Evolutionary conservation across 2,888 invertebrate species (phyloP).

Genomic region (Phyllotreta striolata): DNA sequence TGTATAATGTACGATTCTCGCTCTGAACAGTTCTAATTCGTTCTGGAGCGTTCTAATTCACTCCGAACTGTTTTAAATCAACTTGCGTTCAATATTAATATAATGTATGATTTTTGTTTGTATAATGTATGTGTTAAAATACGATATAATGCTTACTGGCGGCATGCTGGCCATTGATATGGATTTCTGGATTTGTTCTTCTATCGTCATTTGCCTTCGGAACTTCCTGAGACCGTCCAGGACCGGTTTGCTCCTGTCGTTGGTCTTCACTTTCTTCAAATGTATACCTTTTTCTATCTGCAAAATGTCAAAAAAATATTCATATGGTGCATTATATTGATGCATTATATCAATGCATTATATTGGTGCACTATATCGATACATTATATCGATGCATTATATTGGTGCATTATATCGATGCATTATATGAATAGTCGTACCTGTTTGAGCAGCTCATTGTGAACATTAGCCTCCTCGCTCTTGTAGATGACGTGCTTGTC

Average conservation of each 20-base stretch:
- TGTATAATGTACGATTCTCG: too few species aligned
- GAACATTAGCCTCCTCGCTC: constrained; percentile 82
- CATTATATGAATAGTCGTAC: too few species aligned
- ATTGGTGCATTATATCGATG: not conserved
- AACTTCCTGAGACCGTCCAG: constrained; percentile 86
- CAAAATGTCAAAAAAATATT: constrained; percentile 6
- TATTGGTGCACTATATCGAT: not conserved
- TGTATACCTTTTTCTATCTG: constrained; percentile 80
- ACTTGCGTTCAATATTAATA: too few species aligned
- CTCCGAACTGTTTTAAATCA: too few species aligned
- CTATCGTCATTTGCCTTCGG: constrained; percentile 87
- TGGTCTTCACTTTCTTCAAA: constrained; percentile 79
- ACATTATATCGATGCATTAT: not conserved
- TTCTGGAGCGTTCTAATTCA: too few species aligned
- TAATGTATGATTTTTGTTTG: too few species aligned
- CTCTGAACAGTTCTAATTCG: too few species aligned
- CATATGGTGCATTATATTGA: too few species aligned
- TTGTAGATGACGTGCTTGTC: constrained; percentile 82
- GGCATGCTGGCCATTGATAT: constrained; percentile 71
- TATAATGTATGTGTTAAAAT: too few species aligned
- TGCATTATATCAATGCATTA: too few species aligned
- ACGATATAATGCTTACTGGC: constrained; percentile 58
- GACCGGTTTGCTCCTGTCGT: constrained; percentile 87
- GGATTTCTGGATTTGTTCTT: constrained; percentile 86
- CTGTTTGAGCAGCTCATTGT: constrained; percentile 79